Evolutionary conservation across 2,113 vertebrate genomes (phyloP).

Genomic region (rat (Rattus norvegicus)): DNA sequence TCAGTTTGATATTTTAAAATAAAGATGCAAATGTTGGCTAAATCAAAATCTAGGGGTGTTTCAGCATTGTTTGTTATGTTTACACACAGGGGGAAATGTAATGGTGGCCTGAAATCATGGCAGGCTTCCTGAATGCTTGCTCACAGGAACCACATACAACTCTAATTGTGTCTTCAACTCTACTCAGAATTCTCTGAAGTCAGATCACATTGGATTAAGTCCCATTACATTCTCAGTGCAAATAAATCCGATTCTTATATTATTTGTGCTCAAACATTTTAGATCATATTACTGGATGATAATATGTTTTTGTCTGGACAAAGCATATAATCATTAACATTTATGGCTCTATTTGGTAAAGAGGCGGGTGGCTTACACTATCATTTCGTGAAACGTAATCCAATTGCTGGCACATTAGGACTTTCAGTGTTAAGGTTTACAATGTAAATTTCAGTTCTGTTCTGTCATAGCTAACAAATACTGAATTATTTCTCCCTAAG

Average conservation of each 20-base stretch:
- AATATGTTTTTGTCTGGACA: slow-evolving; percentile 60
- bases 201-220: background rate
- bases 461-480: slow-evolving; percentile 86
- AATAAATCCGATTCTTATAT: slow-evolving; percentile 64
- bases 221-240: slow-evolving; percentile 37
- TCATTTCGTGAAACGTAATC: slow-evolving; percentile 77
- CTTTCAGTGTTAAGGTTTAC: slow-evolving; percentile 79
- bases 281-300: background rate
- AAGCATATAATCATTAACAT: slow-evolving; percentile 71
- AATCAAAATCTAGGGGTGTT: background rate
- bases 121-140: slow-evolving; percentile 21
- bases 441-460: slow-evolving; percentile 84
- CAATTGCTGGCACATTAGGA: slow-evolving; percentile 77
- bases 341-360: slow-evolving; percentile 72
- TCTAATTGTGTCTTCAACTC: background rate
- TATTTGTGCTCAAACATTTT: slow-evolving; percentile 38
- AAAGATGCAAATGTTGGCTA: background rate
- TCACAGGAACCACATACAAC: slow-evolving; percentile 24
- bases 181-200: background rate
- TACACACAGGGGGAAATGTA: background rate
- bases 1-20: background rate
- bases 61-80: background rate
- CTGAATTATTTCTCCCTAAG: slow-evolving; percentile 85
- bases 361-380: slow-evolving; percentile 56
- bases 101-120: background rate